These are phyloP conservation scores for Didymodactylos carnosus DNA, from an alignment of 2,888 invertebrate genomes.

Conservation along the genomic window DNA sequence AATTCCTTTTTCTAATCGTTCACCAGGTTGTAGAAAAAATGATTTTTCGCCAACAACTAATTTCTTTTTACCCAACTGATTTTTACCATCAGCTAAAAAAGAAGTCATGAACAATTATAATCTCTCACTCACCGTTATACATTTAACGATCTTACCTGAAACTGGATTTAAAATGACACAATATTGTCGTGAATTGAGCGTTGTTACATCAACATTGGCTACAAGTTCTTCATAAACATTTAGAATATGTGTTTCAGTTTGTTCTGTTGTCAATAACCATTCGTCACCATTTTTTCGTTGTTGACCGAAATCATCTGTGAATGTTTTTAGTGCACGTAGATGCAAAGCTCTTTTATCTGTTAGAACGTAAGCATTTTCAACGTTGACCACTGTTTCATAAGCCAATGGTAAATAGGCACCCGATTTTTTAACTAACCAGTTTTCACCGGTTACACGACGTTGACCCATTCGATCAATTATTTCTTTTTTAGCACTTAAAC, in stretches of 20 bases:
- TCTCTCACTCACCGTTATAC: too few species aligned
- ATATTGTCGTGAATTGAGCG: conserved; percentile 37
- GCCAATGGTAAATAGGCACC: conserved; percentile 39
- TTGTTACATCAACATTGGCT: conserved; percentile 35
- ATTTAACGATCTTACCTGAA: too few species aligned
- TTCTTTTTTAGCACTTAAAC: conserved; percentile 35
- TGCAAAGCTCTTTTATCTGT: conserved; percentile 40
- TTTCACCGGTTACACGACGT: conserved; percentile 32
- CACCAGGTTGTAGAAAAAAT: conserved; percentile 38
- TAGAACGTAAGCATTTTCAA: conserved; percentile 37
- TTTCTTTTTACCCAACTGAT: conserved; percentile 36
- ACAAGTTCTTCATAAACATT: conserved; percentile 38
- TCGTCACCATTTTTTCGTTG: conserved; percentile 38
- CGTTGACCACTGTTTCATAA: conserved; percentile 37
- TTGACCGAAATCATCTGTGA: conserved; percentile 34
- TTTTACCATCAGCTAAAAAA: conserved; percentile 25
- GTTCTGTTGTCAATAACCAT: conserved; percentile 36
- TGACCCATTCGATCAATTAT: conserved; percentile 29
- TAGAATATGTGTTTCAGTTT: conserved; percentile 39
- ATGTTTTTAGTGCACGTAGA: conserved; percentile 34
- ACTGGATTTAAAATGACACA: conserved; percentile 37
- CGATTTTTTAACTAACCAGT: conserved; percentile 37
- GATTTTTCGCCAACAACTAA: conserved; percentile 37
- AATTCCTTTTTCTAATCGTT: conserved; percentile 36
- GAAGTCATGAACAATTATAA: too few species aligned